A percentile compares a stretch with the other conserved stretches of the same genome.
These are phyloP conservation scores for Actinia equina DNA, from an alignment of 64 coral and sea anemone species.

Conservation along the genomic window DNA sequence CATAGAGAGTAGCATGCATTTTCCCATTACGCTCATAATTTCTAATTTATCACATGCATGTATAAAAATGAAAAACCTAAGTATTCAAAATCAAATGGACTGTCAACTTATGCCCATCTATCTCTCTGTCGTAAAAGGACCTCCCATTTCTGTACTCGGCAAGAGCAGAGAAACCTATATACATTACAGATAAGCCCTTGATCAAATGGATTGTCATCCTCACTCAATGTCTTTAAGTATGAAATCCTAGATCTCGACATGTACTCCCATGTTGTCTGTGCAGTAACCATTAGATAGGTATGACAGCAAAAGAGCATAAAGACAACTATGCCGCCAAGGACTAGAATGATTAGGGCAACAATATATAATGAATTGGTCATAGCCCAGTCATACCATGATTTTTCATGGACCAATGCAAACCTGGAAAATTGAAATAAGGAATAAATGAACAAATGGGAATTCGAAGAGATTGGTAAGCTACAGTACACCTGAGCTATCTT, in stretches of 20 bases:
- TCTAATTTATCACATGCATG: not conserved
- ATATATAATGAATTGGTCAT: not conserved
- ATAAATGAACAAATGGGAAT: not conserved
- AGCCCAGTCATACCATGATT: slow-evolving; percentile 20
- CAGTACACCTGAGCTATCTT: too few species aligned
- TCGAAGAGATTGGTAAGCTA: not conserved
- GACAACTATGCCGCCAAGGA: not conserved
- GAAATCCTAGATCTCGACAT: slow-evolving; percentile 97
- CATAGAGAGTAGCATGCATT: not conserved
- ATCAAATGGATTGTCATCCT: slow-evolving; percentile 96
- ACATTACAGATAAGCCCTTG: slow-evolving; percentile 87
- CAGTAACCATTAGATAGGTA: slow-evolving; percentile 21
- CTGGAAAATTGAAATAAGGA: not conserved
- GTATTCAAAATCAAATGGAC: not conserved
- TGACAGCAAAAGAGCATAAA: slow-evolving; percentile 21
- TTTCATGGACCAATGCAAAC: slow-evolving; percentile 9
- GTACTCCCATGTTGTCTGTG: slow-evolving; percentile 93
- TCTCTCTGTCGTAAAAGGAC: slow-evolving; percentile 75
- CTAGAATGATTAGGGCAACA: slow-evolving; percentile 1
- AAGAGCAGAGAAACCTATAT: slow-evolving; percentile 86
- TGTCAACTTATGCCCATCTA: slow-evolving; percentile 61
- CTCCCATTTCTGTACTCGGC: slow-evolving; percentile 92
- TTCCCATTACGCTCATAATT: not conserved
- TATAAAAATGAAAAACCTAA: not conserved
- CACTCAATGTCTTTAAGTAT: slow-evolving; percentile 88